phyloP scores from a whole-genome alignment of 2,113 vertebrate species.

The Sebastes schlegelii region DNA sequence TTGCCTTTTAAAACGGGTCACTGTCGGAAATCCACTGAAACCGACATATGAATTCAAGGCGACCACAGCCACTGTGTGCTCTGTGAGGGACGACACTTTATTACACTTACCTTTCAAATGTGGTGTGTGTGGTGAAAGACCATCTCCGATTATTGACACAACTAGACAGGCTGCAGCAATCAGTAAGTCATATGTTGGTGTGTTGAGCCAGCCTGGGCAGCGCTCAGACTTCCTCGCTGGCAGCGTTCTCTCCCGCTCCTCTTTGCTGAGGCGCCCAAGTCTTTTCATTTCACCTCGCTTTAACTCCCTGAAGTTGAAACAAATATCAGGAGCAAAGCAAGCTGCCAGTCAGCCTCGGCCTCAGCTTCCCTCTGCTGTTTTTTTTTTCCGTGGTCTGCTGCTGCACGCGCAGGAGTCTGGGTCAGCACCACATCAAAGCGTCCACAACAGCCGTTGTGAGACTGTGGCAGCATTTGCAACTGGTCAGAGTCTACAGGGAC shows the following conservation, averaged over 20 bases:
- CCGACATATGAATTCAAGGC: not conserved
- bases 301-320: slow-evolving; percentile 4
- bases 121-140: too few species aligned
- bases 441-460: slow-evolving; percentile 9
- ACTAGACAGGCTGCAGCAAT: not conserved
- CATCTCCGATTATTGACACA: not conserved
- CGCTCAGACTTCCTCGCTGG: not conserved
- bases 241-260: slow-evolving; percentile 2
- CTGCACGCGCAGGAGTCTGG: not conserved
- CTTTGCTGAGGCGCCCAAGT: not conserved
- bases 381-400: slow-evolving; percentile 21
- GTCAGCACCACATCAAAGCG: not conserved
- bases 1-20: not conserved
- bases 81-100: not conserved
- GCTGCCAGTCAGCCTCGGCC: slow-evolving; percentile 23
- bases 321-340: slow-evolving; percentile 22
- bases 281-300: not conserved
- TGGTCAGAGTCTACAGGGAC: not conserved
- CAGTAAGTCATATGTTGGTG: not conserved
- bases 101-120: not conserved
- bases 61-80: not conserved
- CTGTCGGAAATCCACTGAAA: not conserved
- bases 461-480: not conserved
- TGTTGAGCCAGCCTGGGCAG: not conserved
- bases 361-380: slow-evolving; percentile 25